Percentiles rank a stretch among this genome's conserved stretches.
Evolutionary conservation across 2,888 invertebrate species (phyloP).

Genomic region (Thumatha senex): DNA sequence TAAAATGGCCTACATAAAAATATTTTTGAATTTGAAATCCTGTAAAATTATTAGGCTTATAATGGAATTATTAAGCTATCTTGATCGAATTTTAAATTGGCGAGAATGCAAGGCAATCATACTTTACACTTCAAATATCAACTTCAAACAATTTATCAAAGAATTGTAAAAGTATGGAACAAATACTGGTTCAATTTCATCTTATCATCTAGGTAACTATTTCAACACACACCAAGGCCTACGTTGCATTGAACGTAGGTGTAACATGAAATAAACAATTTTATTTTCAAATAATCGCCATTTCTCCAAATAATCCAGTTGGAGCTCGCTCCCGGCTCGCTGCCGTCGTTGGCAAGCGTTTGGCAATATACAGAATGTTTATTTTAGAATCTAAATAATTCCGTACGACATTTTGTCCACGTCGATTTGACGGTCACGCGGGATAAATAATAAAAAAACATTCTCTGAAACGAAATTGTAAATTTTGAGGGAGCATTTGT

Average conservation of each 20-base stretch:
- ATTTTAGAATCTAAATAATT: slow-evolving; percentile 29
- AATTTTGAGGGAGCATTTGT: not conserved
- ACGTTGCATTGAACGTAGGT: slow-evolving; percentile 9
- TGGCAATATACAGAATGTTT: slow-evolving; percentile 31
- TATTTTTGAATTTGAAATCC: too few species aligned
- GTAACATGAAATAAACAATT: not conserved
- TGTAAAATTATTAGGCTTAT: too few species aligned
- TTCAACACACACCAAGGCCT: slow-evolving; percentile 14
- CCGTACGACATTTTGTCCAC: slow-evolving; percentile 7
- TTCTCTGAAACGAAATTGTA: not conserved
- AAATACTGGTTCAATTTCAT: too few species aligned
- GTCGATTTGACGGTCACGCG: slow-evolving; percentile 12
- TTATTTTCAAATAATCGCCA: slow-evolving; percentile 7
- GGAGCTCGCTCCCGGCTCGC: slow-evolving; percentile 13
- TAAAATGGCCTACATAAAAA: too few species aligned
- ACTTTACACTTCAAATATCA: too few species aligned
- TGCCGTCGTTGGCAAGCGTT: slow-evolving; percentile 32
- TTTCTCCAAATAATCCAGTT: slow-evolving; percentile 50
- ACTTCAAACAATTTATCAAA: too few species aligned
- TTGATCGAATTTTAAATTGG: too few species aligned
- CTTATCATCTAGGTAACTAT: too few species aligned
- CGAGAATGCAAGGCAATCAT: too few species aligned
- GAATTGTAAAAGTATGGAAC: too few species aligned
- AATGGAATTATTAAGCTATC: too few species aligned
- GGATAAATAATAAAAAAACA: not conserved